Evolutionary conservation across 2,888 invertebrate genomes (phyloP), one percentile per base, ranked within the genome.

Genomic region (Cinara cedri): DNA sequence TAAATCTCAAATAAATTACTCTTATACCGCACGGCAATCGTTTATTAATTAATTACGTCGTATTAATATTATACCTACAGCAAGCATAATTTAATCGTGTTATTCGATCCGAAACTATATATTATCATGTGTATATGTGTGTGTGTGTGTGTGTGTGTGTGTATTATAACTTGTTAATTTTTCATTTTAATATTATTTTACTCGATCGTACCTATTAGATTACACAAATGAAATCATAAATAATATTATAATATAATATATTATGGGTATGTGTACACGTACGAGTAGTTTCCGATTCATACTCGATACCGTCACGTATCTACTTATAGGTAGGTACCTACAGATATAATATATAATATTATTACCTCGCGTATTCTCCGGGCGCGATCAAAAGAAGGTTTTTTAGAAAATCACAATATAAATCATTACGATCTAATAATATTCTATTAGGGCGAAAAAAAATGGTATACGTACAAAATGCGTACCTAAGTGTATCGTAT

Each of bases 211-310:
- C 34, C 34, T 34, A 63, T 74, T 51, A 34, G 63, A 74, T 74
- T 74, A 63, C 72, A 63, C 72, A 51, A 74, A 74, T 62, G 51
- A 63, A 63, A 74, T 63, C 62, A 34, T 74, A 74, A 74, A 74
- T 63, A 63, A 63, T 62, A 63, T 34, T 63, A 74, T 63, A 63
- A 63, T 62, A 63, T 34, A 55, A 72, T 34, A 34, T 26, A n/a
- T n/a, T n/a, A 34, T 6, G 34, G 3, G 34, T 34, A 6, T 34
- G n/a, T 9, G 49, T 62, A 62, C 11, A 49, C 9, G 57, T 26
- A 24, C 19, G 24, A 21, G 16, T 24, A 71, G 60, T 72, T 49
- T 60, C 60, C 60, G 72, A 72, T 72, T 60, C 60, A 34, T 34
- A 46, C 57, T 8, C 34, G 72, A 60, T 57, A 72, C 46, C 24